These are phyloP conservation scores for Dasypolia templi DNA, from an alignment of 2,888 invertebrate genomes.

Conservation along the genomic window DNA sequence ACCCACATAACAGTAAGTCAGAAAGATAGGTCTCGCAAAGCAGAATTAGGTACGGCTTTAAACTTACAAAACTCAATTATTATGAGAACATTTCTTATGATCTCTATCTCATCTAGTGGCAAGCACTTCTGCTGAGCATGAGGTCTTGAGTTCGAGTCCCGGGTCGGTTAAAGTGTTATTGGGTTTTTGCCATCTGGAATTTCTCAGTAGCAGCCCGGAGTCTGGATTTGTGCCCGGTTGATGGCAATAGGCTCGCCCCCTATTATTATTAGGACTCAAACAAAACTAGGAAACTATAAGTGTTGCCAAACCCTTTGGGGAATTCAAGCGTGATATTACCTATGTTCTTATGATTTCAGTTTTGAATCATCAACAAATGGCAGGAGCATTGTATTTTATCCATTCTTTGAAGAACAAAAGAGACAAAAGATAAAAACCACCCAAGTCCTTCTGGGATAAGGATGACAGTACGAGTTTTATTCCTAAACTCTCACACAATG, in stretches of 20 bases:
- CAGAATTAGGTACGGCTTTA: not conserved
- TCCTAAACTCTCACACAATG: slow-evolving; percentile 47
- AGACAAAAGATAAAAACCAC: not conserved
- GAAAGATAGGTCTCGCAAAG: no score
- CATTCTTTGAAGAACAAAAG: not conserved
- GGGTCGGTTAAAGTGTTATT: not conserved
- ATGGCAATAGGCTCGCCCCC: not conserved
- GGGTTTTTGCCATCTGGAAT: not conserved
- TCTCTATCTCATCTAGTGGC: not conserved
- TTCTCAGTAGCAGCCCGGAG: not conserved
- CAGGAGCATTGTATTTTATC: not conserved
- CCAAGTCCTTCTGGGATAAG: not conserved
- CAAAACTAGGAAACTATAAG: not conserved
- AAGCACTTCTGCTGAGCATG: not conserved
- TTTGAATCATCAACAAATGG: no score
- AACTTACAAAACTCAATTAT: not conserved
- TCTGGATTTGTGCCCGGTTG: not conserved
- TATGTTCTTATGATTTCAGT: not conserved
- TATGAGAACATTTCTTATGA: not conserved
- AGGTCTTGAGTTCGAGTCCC: not conserved
- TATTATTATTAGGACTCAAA: not conserved
- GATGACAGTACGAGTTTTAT: slow-evolving; percentile 22
- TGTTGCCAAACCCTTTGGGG: not conserved
- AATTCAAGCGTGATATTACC: not conserved
- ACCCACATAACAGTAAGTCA: not conserved